Base-by-base conservation (phyloP, 1,140 invertebrate species). In the Solen grandis region DNA sequence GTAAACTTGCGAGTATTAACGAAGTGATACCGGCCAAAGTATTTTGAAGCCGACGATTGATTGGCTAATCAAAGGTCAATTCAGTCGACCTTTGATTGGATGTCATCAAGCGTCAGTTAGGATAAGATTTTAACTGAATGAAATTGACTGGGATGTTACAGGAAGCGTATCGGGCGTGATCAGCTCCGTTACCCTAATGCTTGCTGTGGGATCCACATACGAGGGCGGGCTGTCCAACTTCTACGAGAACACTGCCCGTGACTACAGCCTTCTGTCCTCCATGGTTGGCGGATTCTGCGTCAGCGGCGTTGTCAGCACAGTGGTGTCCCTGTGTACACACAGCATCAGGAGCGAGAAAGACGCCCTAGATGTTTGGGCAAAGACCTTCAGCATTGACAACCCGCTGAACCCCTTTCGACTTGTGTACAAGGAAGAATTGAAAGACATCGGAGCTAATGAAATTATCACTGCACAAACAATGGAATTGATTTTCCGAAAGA, bases 371-470 rank as follows among this genome's bases (percentile, higher is more conserved):
- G 85, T 86, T 54, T 90, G 89, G 89, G 86, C 89, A 38, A 88
- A 87, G 57, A 91, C 90, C 10, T 70, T 88, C 33, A 84, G 87
- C 60, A 90, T 91, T 46, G 89, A 91, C 68, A 91, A 91, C 52
- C 89, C 90, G 13, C 60, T 91, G 27, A 57, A 69, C 38, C 88
- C 89, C 19, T 91, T 88, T 86, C 68, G 81, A 22, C 78, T 88
- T 27, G 72, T 86, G 38, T 90, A 90, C 57, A 54, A 72, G 33
- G 60, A 88, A 36, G 55, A 75, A 29, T n/a, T 70, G 5, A 22
- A 27, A 25, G 35, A 50, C 50, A 50, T 62, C 25, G 46, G 52
- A 13, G 77, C 63, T 14, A 73, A 84, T 13, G 38, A 41, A 35
- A 38, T 63, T 19, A 73, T 83, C 5, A 68, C 78, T 3, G 54